These are phyloP conservation scores for Larimichthys crocea DNA, from an alignment of 2,113 vertebrate species.

Conservation along the genomic window DNA sequence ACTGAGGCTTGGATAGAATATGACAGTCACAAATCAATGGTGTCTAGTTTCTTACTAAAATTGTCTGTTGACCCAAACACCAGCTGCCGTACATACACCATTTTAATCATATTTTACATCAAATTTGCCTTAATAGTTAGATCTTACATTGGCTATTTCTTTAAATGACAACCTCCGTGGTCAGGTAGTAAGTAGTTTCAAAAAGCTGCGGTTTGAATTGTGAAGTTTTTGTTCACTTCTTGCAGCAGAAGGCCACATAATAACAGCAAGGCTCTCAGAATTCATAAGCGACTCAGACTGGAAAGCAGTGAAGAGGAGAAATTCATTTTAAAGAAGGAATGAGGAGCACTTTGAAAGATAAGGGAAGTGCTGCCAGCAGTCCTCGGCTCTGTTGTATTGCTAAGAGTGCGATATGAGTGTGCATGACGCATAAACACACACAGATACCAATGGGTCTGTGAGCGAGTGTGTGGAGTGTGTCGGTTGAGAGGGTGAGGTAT, in stretches of 20 bases:
- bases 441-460: slow-evolving; percentile 42
- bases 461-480: slow-evolving; percentile 44
- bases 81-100: slow-evolving; percentile 9
- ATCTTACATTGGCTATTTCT: background rate
- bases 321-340: slow-evolving; percentile 74
- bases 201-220: slow-evolving; percentile 29
- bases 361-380: slow-evolving; percentile 68
- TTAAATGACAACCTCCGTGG: background rate
- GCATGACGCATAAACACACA: slow-evolving; percentile 63
- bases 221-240: slow-evolving; percentile 33
- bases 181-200: background rate
- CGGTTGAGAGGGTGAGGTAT: slow-evolving; percentile 46
- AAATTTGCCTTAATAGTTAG: slow-evolving; percentile 15
- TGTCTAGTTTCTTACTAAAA: slow-evolving; percentile 23
- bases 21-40: slow-evolving; percentile 30
- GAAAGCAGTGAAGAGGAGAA: slow-evolving; percentile 75
- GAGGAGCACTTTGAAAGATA: slow-evolving; percentile 76
- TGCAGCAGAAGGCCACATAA: slow-evolving; percentile 48
- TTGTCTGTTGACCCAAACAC: slow-evolving; percentile 28
- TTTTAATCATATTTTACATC: slow-evolving; percentile 11
- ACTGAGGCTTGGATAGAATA: slow-evolving; percentile 32
- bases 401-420: slow-evolving; percentile 54
- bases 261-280: slow-evolving; percentile 55
- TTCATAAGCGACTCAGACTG: slow-evolving; percentile 55
- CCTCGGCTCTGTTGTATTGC: slow-evolving; percentile 65